Percentiles rank a stretch among this genome's conserved stretches.
These are phyloP conservation scores for Zoanthus gigantus DNA, from an alignment of 92 coral and sea anemone genomes.

Conservation along the genomic window DNA sequence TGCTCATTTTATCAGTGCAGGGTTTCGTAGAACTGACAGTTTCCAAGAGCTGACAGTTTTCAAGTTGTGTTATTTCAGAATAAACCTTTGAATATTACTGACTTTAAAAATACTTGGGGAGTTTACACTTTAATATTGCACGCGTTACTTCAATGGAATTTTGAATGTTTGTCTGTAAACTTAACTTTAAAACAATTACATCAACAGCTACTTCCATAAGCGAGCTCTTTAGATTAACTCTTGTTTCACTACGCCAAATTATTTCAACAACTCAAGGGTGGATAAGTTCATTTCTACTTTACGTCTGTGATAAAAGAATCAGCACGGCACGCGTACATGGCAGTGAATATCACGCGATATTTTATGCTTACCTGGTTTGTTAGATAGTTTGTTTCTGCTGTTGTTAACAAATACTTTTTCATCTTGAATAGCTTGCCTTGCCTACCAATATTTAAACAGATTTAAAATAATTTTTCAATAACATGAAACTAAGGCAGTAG, in stretches of 20 bases:
- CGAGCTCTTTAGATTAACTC: not conserved
- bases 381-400: not conserved
- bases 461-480: not conserved
- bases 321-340: slow-evolving; percentile 10
- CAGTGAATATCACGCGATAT: slow-evolving; percentile 29
- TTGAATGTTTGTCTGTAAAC: not conserved
- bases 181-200: not conserved
- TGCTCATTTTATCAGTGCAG: too few relatives aligned
- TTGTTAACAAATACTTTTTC: not conserved
- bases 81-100: too few relatives aligned
- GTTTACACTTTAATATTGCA: too few relatives aligned
- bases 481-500: not conserved
- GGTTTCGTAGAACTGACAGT: too few relatives aligned
- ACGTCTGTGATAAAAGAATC: not conserved
- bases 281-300: not conserved
- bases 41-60: too few relatives aligned
- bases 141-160: too few relatives aligned
- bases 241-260: not conserved
- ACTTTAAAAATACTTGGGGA: too few relatives aligned
- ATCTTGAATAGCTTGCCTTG: not conserved
- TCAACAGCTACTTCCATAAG: not conserved
- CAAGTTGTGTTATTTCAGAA: too few relatives aligned
- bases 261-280: not conserved
- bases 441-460: not conserved
- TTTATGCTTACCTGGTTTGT: slow-evolving; percentile 12